phyloP scores from a whole-genome alignment of 2,888 invertebrate species.

The Platycheirus rosarum region DNA sequence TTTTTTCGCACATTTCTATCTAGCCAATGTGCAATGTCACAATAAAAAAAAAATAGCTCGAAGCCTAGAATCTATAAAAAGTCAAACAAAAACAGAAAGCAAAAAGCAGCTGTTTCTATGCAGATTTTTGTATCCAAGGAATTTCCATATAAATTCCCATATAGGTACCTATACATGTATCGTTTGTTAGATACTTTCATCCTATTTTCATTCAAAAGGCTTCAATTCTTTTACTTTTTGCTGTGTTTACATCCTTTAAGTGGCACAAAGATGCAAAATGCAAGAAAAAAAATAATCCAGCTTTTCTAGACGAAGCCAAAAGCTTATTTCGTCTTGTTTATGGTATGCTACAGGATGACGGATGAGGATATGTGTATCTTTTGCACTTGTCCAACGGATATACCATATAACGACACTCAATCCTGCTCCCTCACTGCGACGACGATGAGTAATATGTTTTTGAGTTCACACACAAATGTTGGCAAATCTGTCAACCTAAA shows the following conservation, averaged over 20 bases:
- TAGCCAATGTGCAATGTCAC: constrained; percentile 62
- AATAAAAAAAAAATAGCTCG: constrained; percentile 46
- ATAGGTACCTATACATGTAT: no score
- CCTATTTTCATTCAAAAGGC: constrained; percentile 36
- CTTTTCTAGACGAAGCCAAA: constrained; percentile 49
- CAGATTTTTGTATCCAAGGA: constrained; percentile 38
- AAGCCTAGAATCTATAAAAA: constrained; percentile 17
- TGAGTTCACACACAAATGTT: constrained; percentile 33
- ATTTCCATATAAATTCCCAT: constrained; percentile 35
- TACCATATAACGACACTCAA: constrained; percentile 22
- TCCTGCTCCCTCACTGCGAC: constrained; percentile 7
- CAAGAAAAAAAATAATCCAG: constrained; percentile 15
- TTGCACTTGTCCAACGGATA: constrained; percentile 67
- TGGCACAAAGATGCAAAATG: constrained; percentile 35
- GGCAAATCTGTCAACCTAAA: constrained; percentile 36
- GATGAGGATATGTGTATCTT: constrained; percentile 59
- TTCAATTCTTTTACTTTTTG: constrained; percentile 29
- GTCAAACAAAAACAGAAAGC: constrained; percentile 4
- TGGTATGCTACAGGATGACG: constrained; percentile 36
- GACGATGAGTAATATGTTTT: constrained; percentile 62
- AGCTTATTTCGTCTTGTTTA: constrained; percentile 54
- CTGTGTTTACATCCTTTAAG: constrained; percentile 65
- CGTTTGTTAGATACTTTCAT: constrained; percentile 51
- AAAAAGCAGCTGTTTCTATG: constrained; percentile 69
- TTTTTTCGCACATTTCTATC: constrained; percentile 5